Conservation (phyloP, 2,888 invertebrate genomes). For the Synergus itoensis region DNA sequence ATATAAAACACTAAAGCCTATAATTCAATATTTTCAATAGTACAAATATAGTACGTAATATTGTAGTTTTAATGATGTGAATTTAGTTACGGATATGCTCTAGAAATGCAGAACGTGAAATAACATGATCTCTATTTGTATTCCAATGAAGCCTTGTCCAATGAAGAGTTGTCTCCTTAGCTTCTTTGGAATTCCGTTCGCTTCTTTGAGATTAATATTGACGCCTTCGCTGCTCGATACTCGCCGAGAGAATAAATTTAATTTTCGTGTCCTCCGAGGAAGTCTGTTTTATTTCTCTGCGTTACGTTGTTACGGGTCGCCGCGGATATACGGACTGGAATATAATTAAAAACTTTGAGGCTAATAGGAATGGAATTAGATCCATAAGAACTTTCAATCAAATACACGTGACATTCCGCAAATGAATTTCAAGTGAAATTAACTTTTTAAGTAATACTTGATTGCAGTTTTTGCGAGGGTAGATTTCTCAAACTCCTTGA, state of each 20-base stretch:
- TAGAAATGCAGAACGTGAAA: not conserved
- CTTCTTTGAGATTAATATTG: conserved; percentile 63
- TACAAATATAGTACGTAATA: no score
- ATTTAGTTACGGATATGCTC: not conserved
- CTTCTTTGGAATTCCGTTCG: conserved; percentile 57
- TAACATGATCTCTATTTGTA: conserved; percentile 40
- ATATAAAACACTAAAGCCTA: no score
- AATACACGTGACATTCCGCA: not conserved
- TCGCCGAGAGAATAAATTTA: conserved; percentile 40
- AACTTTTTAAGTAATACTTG: not conserved
- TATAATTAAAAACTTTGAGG: conserved; percentile 61
- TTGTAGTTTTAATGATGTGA: not conserved
- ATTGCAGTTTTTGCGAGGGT: not conserved
- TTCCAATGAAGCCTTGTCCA: conserved; percentile 42
- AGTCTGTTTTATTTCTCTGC: conserved; percentile 43
- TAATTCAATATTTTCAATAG: no score
- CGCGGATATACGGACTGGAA: conserved; percentile 55
- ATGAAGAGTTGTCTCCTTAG: conserved; percentile 22
- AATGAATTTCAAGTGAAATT: not conserved
- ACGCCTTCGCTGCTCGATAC: conserved; percentile 56
- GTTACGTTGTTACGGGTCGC: conserved; percentile 54
- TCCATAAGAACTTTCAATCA: conserved; percentile 13
- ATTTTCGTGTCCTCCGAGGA: conserved; percentile 35
- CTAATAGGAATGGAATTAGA: conserved; percentile 10
- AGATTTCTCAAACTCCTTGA: no score